These are phyloP conservation scores for Phrixothrix hirtus DNA, from an alignment of 2,888 invertebrate genomes.

Conservation along the genomic window DNA sequence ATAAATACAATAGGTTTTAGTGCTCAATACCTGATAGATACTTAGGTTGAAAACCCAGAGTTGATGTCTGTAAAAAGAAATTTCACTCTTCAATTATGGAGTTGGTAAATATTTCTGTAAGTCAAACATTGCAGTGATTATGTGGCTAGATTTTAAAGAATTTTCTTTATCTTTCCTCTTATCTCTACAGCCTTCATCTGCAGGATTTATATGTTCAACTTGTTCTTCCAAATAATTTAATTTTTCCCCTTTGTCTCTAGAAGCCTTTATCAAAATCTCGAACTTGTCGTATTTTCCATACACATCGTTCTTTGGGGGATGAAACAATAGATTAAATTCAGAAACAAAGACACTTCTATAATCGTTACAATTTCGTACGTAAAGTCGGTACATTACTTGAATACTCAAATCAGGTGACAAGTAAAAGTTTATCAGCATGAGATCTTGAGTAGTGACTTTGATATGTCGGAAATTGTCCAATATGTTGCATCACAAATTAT, in stretches of 20 bases:
- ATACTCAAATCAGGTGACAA: neutral
- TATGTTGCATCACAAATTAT: neutral
- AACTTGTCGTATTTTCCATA: neutral
- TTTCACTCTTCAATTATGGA: neutral
- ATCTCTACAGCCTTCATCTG: neutral
- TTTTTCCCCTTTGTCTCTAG: neutral
- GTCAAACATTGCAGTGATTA: too few relatives aligned
- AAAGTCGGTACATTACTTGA: neutral
- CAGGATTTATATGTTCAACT: neutral
- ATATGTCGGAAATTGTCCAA: neutral
- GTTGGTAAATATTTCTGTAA: neutral
- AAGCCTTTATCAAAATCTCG: neutral
- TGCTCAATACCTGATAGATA: too few relatives aligned
- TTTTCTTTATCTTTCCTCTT: neutral
- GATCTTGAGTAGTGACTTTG: neutral
- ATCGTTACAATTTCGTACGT: neutral
- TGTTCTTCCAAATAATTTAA: neutral
- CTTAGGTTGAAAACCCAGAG: neutral
- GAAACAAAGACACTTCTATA: neutral
- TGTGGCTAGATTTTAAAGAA: too few relatives aligned
- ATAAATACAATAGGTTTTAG: too few relatives aligned
- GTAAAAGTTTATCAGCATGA: neutral
- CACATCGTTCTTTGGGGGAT: neutral
- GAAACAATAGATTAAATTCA: neutral
- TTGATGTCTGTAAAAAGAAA: neutral